Evolutionary conservation across 2,113 vertebrate genomes (phyloP).

Genomic region (Microtus montanus): DNA sequence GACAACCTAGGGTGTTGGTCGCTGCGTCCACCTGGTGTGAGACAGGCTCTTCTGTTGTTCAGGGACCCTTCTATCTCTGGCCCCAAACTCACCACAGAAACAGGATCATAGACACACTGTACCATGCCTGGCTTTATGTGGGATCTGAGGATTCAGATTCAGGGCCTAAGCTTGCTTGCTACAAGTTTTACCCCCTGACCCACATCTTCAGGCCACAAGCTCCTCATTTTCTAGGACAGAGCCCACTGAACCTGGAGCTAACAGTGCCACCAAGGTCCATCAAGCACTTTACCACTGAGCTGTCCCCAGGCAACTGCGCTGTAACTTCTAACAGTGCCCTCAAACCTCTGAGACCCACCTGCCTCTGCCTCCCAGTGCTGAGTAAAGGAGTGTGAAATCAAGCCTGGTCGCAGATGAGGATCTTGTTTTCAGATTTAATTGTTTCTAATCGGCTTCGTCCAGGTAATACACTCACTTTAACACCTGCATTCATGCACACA

Average conservation of each 20-base stretch:
- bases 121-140: neutral
- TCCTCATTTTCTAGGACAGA: neutral
- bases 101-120: neutral
- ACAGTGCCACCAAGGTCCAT: too few relatives aligned
- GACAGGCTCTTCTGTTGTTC: neutral
- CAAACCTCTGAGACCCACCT: neutral
- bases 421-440: neutral
- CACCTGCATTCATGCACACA: too few relatives aligned
- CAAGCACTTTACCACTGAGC: neutral
- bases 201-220: neutral
- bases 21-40: neutral
- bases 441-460: neutral
- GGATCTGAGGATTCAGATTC: neutral
- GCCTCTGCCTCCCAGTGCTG: neutral
- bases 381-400: neutral
- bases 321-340: neutral
- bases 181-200: neutral
- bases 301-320: neutral
- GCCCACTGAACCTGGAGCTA: neutral
- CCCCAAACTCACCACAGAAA: neutral
- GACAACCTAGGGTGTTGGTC: too few relatives aligned
- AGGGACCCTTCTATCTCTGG: too few relatives aligned
- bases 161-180: neutral
- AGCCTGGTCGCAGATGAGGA: neutral
- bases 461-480: neutral